Conservation (phyloP, 2,888 invertebrate genomes). For the Hartigia nigra region DNA sequence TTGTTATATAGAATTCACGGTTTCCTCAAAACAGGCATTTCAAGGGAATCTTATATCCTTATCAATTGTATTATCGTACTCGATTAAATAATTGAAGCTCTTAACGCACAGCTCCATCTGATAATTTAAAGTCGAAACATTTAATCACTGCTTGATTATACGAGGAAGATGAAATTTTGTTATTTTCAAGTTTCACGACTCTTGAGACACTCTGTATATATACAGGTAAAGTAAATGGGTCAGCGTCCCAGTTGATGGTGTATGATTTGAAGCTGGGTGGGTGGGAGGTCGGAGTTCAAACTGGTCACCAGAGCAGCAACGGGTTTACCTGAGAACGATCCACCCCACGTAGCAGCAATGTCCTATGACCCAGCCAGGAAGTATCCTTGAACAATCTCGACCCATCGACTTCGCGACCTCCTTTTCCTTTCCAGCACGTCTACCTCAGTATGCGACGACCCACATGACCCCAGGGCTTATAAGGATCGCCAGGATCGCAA, state of each 20-base stretch:
- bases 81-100: no score
- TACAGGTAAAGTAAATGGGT: slow-evolving; percentile 57
- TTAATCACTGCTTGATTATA: not conserved
- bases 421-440: not conserved
- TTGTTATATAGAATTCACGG: not conserved
- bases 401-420: slow-evolving; percentile 1
- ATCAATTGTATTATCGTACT: not conserved
- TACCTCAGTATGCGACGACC: not conserved
- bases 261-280: slow-evolving; percentile 23
- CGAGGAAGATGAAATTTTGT: not conserved
- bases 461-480: not conserved
- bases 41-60: not conserved
- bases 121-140: not conserved
- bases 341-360: slow-evolving; percentile 7
- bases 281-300: slow-evolving; percentile 17
- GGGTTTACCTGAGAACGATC: slow-evolving; percentile 38
- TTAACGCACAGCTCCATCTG: no score
- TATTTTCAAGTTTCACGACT: not conserved
- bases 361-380: slow-evolving; percentile 25
- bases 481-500: not conserved
- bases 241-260: slow-evolving; percentile 49
- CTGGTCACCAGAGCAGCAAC: slow-evolving; percentile 32
- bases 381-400: slow-evolving; percentile 20
- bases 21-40: not conserved
- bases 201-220: not conserved